Conservation (phyloP, 2,113 vertebrate genomes). For the Lichenostomus cassidix region DNA sequence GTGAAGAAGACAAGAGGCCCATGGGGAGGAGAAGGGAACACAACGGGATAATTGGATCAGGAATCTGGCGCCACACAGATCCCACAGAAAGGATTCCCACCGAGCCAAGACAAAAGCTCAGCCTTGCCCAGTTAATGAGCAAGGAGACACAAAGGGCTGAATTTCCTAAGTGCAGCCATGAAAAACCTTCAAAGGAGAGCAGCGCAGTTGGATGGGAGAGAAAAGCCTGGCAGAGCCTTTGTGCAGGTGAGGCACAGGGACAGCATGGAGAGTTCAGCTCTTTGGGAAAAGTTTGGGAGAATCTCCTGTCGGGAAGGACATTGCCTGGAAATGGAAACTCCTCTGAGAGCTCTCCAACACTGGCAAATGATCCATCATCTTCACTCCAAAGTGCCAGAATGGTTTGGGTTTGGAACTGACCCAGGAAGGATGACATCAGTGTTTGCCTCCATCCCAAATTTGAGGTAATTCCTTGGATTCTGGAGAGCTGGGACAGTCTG, state of each 20-base stretch:
- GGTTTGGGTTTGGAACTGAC: not conserved
- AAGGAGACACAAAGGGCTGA: not conserved
- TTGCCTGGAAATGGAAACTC: not conserved
- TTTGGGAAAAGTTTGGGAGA: not conserved
- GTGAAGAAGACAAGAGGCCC: constrained; percentile 1
- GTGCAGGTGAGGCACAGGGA: not conserved
- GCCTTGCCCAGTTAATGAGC: not conserved
- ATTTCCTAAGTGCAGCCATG: not conserved
- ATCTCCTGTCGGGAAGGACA: not conserved
- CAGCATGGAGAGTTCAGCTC: not conserved
- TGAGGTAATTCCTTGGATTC: no score
- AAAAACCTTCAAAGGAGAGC: not conserved
- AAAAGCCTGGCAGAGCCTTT: not conserved
- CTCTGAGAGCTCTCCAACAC: not conserved
- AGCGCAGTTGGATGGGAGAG: not conserved
- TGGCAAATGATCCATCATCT: not conserved
- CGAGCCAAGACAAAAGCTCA: constrained; percentile 6
- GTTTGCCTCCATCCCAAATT: accelerated
- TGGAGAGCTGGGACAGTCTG: not conserved
- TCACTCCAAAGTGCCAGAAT: accelerated
- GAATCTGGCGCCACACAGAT: not conserved
- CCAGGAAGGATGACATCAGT: accelerated
- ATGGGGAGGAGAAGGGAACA: not conserved
- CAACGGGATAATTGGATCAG: constrained; percentile 39
- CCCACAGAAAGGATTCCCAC: not conserved